These are phyloP conservation scores for Periophthalmus modestus DNA, from an alignment of 2,113 vertebrate species.

Conservation along the genomic window DNA sequence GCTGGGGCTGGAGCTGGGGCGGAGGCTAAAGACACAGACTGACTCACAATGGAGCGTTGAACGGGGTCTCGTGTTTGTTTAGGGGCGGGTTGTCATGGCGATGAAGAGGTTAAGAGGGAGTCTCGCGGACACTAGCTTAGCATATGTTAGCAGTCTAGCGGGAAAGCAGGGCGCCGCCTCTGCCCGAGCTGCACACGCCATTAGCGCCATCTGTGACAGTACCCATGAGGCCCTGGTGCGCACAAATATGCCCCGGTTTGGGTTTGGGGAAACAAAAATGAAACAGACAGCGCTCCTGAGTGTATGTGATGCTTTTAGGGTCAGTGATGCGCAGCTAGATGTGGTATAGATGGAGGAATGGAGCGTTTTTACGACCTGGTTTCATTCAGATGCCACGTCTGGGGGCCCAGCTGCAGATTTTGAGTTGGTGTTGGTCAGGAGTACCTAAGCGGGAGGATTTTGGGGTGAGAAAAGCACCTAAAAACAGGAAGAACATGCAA, in stretches of 20 bases:
- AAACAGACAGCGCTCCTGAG: constrained; percentile 8
- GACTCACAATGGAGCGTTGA: constrained; percentile 57
- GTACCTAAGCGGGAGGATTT: too few species aligned
- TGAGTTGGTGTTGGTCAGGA: too few species aligned
- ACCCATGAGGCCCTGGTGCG: constrained; percentile 66
- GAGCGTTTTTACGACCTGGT: background rate
- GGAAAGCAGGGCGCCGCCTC: constrained; percentile 59
- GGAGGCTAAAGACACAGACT: constrained; percentile 60
- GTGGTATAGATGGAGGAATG: constrained; percentile 14
- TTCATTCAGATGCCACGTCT: too few species aligned
- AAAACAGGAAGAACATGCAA: too few species aligned
- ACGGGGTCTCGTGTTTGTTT: constrained; percentile 62
- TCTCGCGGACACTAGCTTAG: constrained; percentile 66
- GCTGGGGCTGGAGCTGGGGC: constrained; percentile 38
- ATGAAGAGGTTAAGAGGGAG: constrained; percentile 49
- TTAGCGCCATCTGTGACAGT: constrained; percentile 79
- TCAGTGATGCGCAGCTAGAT: constrained; percentile 48
- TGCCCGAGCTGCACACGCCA: constrained; percentile 62
- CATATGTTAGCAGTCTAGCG: constrained; percentile 76
- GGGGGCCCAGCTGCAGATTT: too few species aligned
- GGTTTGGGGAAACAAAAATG: constrained; percentile 22
- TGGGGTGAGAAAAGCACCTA: too few species aligned
- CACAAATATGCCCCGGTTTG: constrained; percentile 48
- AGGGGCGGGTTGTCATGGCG: constrained; percentile 62
- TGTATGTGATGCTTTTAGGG: constrained; percentile 23